Evolutionary conservation across 1,140 invertebrate genomes (phyloP).

Genomic region (Caenorhabditis inopinata): DNA sequence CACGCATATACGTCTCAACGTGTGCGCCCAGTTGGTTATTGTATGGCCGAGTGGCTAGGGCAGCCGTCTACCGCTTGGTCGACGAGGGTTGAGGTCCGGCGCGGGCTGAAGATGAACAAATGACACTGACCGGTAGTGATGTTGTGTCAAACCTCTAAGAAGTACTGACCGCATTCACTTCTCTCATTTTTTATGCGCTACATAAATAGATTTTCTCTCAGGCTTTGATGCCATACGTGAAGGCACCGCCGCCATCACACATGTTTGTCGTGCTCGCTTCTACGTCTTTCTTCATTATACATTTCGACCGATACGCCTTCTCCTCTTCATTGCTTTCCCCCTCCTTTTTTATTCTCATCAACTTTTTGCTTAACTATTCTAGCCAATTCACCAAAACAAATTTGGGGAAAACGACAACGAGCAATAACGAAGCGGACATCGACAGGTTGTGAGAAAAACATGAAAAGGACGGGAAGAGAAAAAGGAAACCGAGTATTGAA

Average conservation of each 20-base stretch:
- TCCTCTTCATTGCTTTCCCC: background rate
- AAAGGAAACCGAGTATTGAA: background rate
- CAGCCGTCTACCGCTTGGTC: background rate
- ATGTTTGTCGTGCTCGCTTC: slow-evolving; percentile 22
- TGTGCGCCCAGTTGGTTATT: background rate
- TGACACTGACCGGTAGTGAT: slow-evolving; percentile 27
- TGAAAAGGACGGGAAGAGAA: background rate
- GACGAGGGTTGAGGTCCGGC: background rate
- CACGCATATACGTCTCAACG: background rate
- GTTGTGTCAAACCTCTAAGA: slow-evolving; percentile 26
- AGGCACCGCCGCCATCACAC: background rate
- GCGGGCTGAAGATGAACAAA: slow-evolving; percentile 17
- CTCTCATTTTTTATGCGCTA: background rate
- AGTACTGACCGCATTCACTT: slow-evolving; percentile 4
- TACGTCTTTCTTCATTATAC: slow-evolving; percentile 25
- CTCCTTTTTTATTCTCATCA: too few relatives aligned
- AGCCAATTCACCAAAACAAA: too few relatives aligned
- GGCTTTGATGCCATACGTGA: background rate
- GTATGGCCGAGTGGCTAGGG: slow-evolving; percentile 1
- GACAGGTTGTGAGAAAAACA: background rate
- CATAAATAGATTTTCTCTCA: slow-evolving; percentile 9
- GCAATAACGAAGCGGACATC: too few relatives aligned
- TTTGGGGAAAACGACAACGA: too few relatives aligned
- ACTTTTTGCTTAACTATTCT: too few relatives aligned
- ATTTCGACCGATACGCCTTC: background rate